Evolutionary conservation across 2,888 invertebrate species (phyloP).

Genomic region (Nomada goodeniana): DNA sequence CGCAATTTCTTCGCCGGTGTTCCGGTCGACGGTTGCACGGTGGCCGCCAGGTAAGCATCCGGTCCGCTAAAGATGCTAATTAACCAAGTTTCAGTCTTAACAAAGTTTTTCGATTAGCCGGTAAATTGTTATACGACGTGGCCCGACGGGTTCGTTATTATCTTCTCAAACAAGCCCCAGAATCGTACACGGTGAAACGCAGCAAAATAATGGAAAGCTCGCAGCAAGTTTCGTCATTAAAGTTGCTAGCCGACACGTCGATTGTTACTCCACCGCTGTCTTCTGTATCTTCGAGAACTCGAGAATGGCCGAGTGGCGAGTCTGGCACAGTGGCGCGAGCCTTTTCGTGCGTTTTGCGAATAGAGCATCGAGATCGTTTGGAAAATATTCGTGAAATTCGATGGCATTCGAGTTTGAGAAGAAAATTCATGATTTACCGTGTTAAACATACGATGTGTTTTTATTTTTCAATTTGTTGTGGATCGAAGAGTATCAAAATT

Average conservation of each 20-base stretch:
- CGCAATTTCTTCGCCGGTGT: slow-evolving; percentile 76
- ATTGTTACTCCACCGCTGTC: slow-evolving; percentile 45
- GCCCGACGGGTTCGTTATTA: slow-evolving; percentile 70
- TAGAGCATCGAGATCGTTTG: too few species aligned
- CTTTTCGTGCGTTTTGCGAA: slow-evolving; percentile 21
- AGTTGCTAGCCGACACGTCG: slow-evolving; percentile 62
- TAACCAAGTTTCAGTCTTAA: slow-evolving; percentile 83
- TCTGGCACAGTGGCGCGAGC: slow-evolving; percentile 4
- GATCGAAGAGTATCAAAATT: too few species aligned
- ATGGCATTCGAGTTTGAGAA: too few species aligned
- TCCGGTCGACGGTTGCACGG: slow-evolving; percentile 56
- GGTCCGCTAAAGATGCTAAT: slow-evolving; percentile 83
- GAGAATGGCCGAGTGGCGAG: neutral
- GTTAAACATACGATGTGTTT: too few species aligned
- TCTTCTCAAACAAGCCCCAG: slow-evolving; percentile 70
- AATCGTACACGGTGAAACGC: slow-evolving; percentile 72
- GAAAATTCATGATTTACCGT: too few species aligned
- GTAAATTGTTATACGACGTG: slow-evolving; percentile 82
- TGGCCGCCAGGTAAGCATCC: slow-evolving; percentile 77
- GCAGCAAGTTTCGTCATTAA: slow-evolving; percentile 77
- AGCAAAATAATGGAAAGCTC: slow-evolving; percentile 76
- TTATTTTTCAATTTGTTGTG: too few species aligned
- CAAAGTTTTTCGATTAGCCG: slow-evolving; percentile 84
- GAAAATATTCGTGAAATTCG: too few species aligned
- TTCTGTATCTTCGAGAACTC: slow-evolving; percentile 37